phyloP scores from a whole-genome alignment of 2,113 vertebrate species.

The Daphoenositta chrysoptera region DNA sequence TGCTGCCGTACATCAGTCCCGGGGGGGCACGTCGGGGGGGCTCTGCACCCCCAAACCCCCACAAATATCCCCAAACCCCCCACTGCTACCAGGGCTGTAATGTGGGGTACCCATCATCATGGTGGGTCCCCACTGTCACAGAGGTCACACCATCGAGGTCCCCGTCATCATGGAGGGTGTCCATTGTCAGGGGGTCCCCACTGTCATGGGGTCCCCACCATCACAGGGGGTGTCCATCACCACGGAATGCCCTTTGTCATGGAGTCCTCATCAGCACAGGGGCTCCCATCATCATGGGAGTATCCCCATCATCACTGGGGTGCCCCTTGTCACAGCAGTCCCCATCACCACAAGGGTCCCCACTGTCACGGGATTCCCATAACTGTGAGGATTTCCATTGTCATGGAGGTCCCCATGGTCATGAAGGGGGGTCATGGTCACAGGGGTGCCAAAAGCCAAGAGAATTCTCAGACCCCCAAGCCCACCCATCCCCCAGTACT shows the following conservation, averaged over 20 bases:
- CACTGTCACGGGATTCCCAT: neutral
- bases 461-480: neutral
- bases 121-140: neutral
- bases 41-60: neutral
- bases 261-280: neutral
- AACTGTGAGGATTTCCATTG: too few relatives aligned
- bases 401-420: too few relatives aligned
- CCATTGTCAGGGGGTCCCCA: neutral
- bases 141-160: neutral
- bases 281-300: neutral
- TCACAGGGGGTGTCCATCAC: neutral
- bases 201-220: too few relatives aligned
- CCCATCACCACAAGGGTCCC: neutral
- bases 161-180: neutral
- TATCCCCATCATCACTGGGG: neutral
- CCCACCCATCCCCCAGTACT: accelerated
- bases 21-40: neutral
- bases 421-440: accelerated
- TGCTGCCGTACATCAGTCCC: neutral
- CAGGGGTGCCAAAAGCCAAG: too few relatives aligned
- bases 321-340: neutral
- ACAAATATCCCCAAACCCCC: too few relatives aligned
- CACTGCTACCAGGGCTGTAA: neutral
- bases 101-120: neutral
- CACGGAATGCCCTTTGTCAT: neutral